These are phyloP conservation scores for Emys orbicularis DNA, from an alignment of 2,797 vertebrate species.

Conservation along the genomic window DNA sequence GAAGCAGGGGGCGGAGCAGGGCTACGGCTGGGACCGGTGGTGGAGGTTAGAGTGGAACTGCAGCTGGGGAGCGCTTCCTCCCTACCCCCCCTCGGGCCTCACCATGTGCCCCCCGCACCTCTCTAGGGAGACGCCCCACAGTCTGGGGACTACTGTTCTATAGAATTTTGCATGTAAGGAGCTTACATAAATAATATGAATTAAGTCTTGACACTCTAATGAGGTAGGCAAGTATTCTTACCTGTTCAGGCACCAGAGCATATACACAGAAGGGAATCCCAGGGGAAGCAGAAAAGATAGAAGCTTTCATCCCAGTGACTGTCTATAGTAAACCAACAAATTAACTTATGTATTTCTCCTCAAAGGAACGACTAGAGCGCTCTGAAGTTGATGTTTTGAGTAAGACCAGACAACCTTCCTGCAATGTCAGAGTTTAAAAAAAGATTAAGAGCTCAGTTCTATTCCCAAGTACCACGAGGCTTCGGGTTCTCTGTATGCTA, in stretches of 20 bases:
- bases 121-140: no score
- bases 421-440: neutral
- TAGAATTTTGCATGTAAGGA: slow-evolving; percentile 13
- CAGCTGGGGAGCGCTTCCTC: no score
- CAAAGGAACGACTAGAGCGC: neutral
- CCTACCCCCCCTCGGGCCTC: no score
- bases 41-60: no score
- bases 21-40: no score
- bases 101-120: no score
- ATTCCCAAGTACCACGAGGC: fast-evolving
- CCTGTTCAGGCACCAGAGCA: neutral
- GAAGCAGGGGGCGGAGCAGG: no score
- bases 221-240: neutral
- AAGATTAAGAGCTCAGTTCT: neutral
- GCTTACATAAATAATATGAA: neutral
- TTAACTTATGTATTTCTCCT: neutral
- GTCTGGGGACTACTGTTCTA: neutral
- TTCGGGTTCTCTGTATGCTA: neutral
- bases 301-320: neutral
- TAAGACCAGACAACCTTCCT: neutral
- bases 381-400: neutral
- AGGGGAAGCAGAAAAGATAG: neutral
- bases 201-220: neutral
- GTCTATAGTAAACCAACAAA: neutral
- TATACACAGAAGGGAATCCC: neutral